Evolutionary conservation across 2,113 vertebrate species (phyloP), one percentile per base, ranked within the genome.

Genomic region (Tachysurus fulvidraco): DNA sequence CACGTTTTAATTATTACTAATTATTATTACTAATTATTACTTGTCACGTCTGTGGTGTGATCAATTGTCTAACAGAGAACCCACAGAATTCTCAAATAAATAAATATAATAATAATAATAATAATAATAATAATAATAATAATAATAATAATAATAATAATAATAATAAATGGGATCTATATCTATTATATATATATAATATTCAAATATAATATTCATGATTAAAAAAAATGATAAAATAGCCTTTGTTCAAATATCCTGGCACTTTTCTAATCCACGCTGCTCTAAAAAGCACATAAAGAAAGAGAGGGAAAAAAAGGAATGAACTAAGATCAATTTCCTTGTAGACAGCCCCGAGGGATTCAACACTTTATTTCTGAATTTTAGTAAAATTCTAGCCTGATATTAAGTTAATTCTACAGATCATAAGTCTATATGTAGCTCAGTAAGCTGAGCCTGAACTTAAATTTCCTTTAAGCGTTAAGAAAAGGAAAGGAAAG

Each of bases 271-370:
- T 55, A 54, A 79, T 30, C 54, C 54, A 80, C 16, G 6, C 3
- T 57, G 54, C 10, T 80, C 28, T 59, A 25, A 60, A 81, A 36
- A 60, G 11, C 7, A 25, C 44, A 69, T 36, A 7, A 71, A 83
- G 4, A 84, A 2, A 11, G 12, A 57, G 13, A 55, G 50, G 59
- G 21, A 82, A 83, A n/a, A 76, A 21, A 30, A 55, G 28, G 55
- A 71, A 73, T 55, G 57, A 83, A 71, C 9, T 52, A 54, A 55
- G 65, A 71, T 71, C 50, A 73, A 83, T 30, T 57, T 55, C 67
- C 52, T 73, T 71, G 65, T 41, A 57, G n/a, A 23, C 28, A 44
- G 19, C 55, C 57, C 55, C 1, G 12, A 67, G 64, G 46, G 19
- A 83, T 69, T 30, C 21, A 83, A n/a, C 44, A 67, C 30, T 67